Base-by-base conservation (phyloP, 1,140 invertebrate genomes). In the Hydropsyche tenuis region DNA sequence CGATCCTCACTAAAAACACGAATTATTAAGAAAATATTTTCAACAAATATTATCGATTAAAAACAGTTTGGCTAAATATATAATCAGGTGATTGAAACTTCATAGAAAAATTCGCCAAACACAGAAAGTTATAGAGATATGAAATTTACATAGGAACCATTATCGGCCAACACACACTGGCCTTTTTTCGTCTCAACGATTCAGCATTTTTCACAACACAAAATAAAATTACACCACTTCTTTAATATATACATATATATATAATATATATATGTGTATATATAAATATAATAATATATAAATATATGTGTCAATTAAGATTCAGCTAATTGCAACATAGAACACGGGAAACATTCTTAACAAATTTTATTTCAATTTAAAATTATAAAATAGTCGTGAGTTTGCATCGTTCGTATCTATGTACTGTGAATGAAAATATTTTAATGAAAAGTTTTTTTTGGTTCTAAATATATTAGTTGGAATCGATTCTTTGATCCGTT, bases 21-120 rank as follows among this genome's bases (percentile, higher is more conserved):
- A 77, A 77, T 75, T 77, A 77, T 77, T 77, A 77, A 77, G 76
- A 77, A 77, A 77, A 77, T 77, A 77, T 75, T 68, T 75, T 77
- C 73, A 77, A 77, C 76, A 77, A 77, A 77, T 77, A 77, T 77
- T 65, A 77, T 77, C 73, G 76, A 77, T 77, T 74, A 73, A 76
- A 76, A 77, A 77, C 76, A 75, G 76, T 77, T 77, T 77, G 76
- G 76, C 76, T 77, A 77, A 71, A 75, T 77, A 77, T 77, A 77
- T 77, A 66, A 74, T 63, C 69, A 72, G 70, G 75, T 75, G 73
- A 75, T 75, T 75, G 73, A 77, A 77, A 77, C 76, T 77, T 77
- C 76, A 77, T 77, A 77, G 76, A 75, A 75, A 77, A 77, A 73
- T 75, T 25, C 56, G 76, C 76, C 76, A 77, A 77, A 77, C 75